Conservation (phyloP, 2,113 vertebrate genomes). For the Neodontobutis hainanensis region DNA sequence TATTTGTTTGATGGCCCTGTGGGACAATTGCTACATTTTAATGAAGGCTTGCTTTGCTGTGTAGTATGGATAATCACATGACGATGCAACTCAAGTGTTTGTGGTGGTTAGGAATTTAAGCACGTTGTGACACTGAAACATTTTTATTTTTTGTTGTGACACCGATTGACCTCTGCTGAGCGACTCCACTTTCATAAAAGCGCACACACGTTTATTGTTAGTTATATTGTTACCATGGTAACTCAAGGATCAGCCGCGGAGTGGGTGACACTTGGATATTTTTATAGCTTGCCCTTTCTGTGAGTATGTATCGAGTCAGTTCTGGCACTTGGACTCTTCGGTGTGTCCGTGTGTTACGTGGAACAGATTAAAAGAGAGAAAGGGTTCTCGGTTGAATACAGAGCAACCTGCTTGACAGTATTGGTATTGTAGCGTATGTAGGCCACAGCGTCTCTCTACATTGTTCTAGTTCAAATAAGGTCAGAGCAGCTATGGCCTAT, state of each 20-base stretch:
- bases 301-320: conserved; percentile 37
- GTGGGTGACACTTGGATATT: conserved; percentile 65
- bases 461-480: conserved; percentile 15
- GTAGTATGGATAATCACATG: background rate
- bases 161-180: conserved; percentile 54
- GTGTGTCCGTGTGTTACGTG: conserved; percentile 3
- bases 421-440: conserved; percentile 20
- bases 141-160: conserved; percentile 22
- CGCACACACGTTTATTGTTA: conserved; percentile 38
- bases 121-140: conserved; percentile 8
- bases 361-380: conserved; percentile 17
- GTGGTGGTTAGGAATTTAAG: background rate
- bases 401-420: background rate
- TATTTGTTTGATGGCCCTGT: too few relatives aligned
- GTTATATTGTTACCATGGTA: conserved; percentile 68
- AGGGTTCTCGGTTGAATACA: background rate
- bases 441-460: conserved; percentile 19
- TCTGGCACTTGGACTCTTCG: conserved; percentile 6
- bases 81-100: background rate
- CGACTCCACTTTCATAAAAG: conserved; percentile 36
- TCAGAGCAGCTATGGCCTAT: conserved; percentile 15
- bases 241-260: conserved; percentile 57
- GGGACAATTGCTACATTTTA: too few relatives aligned
- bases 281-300: conserved; percentile 60
- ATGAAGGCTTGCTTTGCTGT: background rate